Evolutionary conservation across 1,140 invertebrate genomes (phyloP).

Genomic region (Pogonomyrmex californicus): DNA sequence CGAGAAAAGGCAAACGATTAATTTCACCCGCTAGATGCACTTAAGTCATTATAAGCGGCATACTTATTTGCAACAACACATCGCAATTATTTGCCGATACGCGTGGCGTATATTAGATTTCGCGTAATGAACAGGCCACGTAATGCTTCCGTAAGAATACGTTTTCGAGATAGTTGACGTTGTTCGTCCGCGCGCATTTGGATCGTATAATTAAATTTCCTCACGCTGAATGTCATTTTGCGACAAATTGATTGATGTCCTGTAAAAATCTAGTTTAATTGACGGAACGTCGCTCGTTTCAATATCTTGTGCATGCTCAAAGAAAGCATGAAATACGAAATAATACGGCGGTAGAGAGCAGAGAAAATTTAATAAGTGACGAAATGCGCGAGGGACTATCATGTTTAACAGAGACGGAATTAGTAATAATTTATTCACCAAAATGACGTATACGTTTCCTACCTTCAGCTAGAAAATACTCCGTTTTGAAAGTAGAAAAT

Average conservation of each 20-base stretch:
- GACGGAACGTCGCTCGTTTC: constrained; percentile 19
- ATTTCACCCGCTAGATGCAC: constrained; percentile 15
- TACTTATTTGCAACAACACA: background rate
- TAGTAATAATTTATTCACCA: constrained; percentile 7
- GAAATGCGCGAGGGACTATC: background rate
- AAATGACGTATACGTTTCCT: background rate
- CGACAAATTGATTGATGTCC: constrained; percentile 20
- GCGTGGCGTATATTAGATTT: background rate
- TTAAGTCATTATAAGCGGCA: constrained; percentile 24
- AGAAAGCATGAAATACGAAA: constrained; percentile 1
- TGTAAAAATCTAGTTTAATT: constrained; percentile 32
- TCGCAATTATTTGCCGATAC: constrained; percentile 30
- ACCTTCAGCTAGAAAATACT: background rate
- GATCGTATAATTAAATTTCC: constrained; percentile 24
- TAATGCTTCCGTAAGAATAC: constrained; percentile 1
- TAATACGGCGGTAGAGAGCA: background rate
- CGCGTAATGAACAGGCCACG: background rate
- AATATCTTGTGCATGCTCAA: background rate
- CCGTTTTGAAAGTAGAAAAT: background rate
- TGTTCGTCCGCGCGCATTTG: background rate
- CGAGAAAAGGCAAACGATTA: constrained; percentile 11
- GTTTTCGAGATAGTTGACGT: constrained; percentile 11
- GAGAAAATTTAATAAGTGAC: constrained; percentile 28
- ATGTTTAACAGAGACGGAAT: background rate
- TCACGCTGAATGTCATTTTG: constrained; percentile 21